A percentile compares a stretch with the other conserved stretches of the same genome.
Evolutionary conservation across 2,113 vertebrate genomes (phyloP).

Genomic region (Pelecanus crispus): DNA sequence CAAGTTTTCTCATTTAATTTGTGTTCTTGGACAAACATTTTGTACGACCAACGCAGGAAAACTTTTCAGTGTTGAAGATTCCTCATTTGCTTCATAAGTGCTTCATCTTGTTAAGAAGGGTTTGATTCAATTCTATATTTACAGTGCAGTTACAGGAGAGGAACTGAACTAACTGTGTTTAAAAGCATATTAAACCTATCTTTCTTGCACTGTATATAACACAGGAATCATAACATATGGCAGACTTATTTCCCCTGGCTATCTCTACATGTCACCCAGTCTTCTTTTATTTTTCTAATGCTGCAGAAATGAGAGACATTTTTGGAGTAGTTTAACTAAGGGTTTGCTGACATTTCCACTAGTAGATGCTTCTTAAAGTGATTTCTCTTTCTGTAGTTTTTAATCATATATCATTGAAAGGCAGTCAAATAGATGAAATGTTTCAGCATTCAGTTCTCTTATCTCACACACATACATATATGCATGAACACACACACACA

Average conservation of each 20-base stretch:
- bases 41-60: background rate
- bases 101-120: background rate
- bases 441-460: background rate
- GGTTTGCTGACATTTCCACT: background rate
- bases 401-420: background rate
- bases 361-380: background rate
- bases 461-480: background rate
- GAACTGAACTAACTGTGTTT: background rate
- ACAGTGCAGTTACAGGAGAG: background rate
- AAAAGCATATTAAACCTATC: background rate
- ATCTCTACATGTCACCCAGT: background rate
- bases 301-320: background rate
- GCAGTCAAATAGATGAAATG: background rate
- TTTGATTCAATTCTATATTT: background rate
- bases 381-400: background rate
- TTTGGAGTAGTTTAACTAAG: background rate
- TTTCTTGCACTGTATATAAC: background rate
- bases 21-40: background rate
- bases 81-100: background rate
- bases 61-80: background rate
- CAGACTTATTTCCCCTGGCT: background rate
- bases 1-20: background rate
- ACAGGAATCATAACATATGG: background rate
- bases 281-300: background rate
- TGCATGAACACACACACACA: background rate